Evolutionary conservation across 2,113 vertebrate genomes (phyloP).

Genomic region (Pholis gunnellus): DNA sequence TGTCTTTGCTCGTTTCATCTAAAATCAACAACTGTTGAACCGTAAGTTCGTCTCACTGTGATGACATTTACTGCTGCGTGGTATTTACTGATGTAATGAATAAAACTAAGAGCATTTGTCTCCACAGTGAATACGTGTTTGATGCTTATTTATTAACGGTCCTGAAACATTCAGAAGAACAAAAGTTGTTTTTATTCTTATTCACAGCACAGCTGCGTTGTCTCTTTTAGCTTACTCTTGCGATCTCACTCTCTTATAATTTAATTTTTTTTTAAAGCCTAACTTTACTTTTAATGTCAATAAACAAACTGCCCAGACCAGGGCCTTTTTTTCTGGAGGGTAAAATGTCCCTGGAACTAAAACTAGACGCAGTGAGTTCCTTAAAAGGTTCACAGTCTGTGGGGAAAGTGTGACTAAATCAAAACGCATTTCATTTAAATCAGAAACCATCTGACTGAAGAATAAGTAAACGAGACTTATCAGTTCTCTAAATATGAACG

Average conservation of each 20-base stretch:
- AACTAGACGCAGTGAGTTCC: neutral
- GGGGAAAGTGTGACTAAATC: neutral
- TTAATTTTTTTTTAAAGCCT: no score
- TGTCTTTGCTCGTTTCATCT: no score
- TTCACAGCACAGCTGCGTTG: neutral
- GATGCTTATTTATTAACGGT: neutral
- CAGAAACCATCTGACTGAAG: neutral
- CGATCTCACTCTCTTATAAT: neutral
- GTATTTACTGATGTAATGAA: no score
- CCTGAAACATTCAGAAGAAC: neutral
- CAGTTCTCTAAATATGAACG: neutral
- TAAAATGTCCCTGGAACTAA: neutral
- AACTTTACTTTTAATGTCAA: neutral
- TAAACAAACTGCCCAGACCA: neutral
- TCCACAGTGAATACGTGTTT: no score
- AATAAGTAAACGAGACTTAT: neutral
- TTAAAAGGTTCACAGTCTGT: neutral
- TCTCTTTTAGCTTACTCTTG: neutral
- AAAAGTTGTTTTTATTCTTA: neutral
- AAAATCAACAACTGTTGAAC: no score
- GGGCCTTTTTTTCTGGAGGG: neutral
- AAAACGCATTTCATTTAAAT: neutral
- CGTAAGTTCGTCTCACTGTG: no score
- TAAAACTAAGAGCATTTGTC: no score
- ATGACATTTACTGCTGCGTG: no score